phyloP scores from a whole-genome alignment of 2,888 invertebrate genomes.

The Trissolcus brochymenae region DNA sequence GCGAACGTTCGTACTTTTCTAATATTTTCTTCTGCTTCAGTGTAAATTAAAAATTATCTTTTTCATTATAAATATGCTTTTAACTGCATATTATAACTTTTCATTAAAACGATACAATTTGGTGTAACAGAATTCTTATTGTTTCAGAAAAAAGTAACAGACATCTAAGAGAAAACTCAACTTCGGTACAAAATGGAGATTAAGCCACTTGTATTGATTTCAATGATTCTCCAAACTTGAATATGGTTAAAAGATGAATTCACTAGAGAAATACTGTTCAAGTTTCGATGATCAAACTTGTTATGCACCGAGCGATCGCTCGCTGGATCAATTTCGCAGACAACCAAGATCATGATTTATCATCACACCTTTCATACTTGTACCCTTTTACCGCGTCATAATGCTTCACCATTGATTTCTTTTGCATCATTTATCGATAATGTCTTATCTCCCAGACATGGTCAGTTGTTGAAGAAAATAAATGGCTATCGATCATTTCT shows the following conservation, averaged over 20 bases:
- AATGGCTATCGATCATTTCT: slow-evolving; percentile 8
- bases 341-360: slow-evolving; percentile 45
- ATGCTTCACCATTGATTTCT: slow-evolving; percentile 26
- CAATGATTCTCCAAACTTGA: slow-evolving; percentile 26
- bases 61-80: too few relatives aligned
- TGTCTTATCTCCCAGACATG: neutral
- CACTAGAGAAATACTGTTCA: slow-evolving; percentile 36
- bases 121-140: slow-evolving; percentile 28
- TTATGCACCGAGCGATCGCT: slow-evolving; percentile 23
- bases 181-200: slow-evolving; percentile 51
- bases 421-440: slow-evolving; percentile 19
- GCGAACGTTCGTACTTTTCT: neutral
- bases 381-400: slow-evolving; percentile 30
- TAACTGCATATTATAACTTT: neutral
- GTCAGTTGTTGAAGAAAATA: slow-evolving; percentile 1
- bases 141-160: slow-evolving; percentile 17
- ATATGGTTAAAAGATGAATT: slow-evolving; percentile 48
- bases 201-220: slow-evolving; percentile 47
- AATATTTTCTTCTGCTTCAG: neutral
- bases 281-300: slow-evolving; percentile 31
- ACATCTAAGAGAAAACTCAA: slow-evolving; percentile 17
- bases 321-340: slow-evolving; percentile 34
- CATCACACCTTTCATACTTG: slow-evolving; percentile 24
- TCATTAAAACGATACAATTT: slow-evolving; percentile 39
- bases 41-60: too few relatives aligned